Conservation (phyloP, 2,888 invertebrate species). For the Cremastobaeus sp. region DNA sequence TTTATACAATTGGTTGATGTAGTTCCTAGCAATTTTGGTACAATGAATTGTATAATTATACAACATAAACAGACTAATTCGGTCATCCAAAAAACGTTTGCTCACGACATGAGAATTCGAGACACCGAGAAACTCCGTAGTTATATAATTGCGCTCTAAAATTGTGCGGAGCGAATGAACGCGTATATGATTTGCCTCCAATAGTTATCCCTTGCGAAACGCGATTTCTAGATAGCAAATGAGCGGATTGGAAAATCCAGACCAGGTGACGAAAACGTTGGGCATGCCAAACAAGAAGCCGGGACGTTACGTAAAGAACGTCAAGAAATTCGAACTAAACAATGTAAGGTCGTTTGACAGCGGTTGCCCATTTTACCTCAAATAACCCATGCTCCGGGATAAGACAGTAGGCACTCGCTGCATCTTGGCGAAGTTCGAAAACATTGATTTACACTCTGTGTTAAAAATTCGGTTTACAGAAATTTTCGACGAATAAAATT, state of each 20-base stretch:
- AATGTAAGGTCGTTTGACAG: neutral
- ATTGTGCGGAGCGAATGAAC: too few species aligned
- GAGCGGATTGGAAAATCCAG: neutral
- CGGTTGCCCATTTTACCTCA: conserved; percentile 67
- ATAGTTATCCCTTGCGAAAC: conserved; percentile 13
- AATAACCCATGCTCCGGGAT: conserved; percentile 71
- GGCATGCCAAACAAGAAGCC: conserved; percentile 24
- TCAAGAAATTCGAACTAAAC: neutral
- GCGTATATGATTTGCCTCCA: too few species aligned
- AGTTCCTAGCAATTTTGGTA: too few species aligned
- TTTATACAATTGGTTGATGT: too few species aligned
- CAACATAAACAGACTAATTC: too few species aligned
- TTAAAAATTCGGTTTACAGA: too few species aligned
- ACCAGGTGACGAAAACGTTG: conserved; percentile 7
- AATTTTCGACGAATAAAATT: too few species aligned
- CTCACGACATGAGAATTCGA: too few species aligned
- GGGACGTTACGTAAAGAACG: conserved; percentile 25
- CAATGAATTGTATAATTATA: too few species aligned
- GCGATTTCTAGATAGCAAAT: neutral
- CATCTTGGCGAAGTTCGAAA: conserved; percentile 64
- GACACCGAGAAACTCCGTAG: too few species aligned
- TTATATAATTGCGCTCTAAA: too few species aligned
- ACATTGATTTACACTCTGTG: neutral
- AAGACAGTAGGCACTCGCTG: conserved; percentile 67
- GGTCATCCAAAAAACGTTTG: too few species aligned